Conservation (phyloP, 2,113 vertebrate genomes). For the Leptocoma aspasia region DNA sequence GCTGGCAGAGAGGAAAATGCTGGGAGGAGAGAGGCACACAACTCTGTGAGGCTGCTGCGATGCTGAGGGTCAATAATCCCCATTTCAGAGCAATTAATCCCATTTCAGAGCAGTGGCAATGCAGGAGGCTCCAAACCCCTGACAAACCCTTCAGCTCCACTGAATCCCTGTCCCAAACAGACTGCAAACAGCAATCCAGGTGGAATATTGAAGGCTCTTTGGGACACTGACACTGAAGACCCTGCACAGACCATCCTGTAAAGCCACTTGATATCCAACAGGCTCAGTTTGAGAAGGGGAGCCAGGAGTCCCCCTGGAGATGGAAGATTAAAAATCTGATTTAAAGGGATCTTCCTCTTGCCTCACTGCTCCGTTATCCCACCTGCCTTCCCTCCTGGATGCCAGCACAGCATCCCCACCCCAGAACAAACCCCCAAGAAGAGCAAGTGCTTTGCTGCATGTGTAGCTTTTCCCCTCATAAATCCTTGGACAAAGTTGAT, state of each 20-base stretch:
- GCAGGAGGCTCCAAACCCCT: neutral
- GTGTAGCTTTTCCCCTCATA: neutral
- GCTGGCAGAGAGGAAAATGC: neutral
- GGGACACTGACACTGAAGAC: neutral
- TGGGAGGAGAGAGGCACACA: neutral
- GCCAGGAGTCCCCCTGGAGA: neutral
- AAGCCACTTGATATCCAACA: neutral
- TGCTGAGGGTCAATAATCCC: neutral
- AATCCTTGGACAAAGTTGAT: neutral
- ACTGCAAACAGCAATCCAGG: neutral
- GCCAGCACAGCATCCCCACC: neutral
- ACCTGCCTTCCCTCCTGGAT: neutral
- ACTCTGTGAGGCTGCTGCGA: rapidly evolving
- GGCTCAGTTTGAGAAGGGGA: neutral
- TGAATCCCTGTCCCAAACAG: neutral
- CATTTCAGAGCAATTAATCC: neutral
- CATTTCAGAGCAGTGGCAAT: neutral
- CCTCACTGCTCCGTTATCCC: neutral
- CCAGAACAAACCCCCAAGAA: neutral
- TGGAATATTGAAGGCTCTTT: neutral
- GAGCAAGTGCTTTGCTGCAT: neutral
- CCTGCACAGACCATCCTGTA: neutral
- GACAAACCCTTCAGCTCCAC: neutral
- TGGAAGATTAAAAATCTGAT: neutral
- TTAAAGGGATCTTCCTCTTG: neutral